Evolutionary conservation across 2,797 vertebrate genomes (phyloP).

Genomic region (Macropodus opercularis): DNA sequence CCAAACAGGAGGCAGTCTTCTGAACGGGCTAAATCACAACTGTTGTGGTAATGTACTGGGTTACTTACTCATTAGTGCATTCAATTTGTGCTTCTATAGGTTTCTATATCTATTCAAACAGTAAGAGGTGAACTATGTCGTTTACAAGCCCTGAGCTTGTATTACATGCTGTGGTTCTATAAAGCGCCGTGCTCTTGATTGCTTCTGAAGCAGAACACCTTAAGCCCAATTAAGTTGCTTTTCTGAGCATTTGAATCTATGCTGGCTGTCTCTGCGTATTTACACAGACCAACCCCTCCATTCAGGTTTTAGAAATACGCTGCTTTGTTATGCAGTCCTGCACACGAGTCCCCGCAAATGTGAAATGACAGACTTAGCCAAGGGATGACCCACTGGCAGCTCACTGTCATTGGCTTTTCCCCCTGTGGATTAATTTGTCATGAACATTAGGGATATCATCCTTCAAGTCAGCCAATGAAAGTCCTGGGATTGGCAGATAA

Average conservation of each 20-base stretch:
- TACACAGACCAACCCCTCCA: constrained; percentile 31
- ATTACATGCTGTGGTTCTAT: constrained; percentile 7
- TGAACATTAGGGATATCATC: constrained; percentile 87
- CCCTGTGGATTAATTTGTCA: constrained; percentile 87
- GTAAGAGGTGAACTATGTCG: background rate
- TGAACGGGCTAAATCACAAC: constrained; percentile 21
- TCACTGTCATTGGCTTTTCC: constrained; percentile 83
- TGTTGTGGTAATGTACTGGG: no score
- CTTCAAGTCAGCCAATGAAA: constrained; percentile 84
- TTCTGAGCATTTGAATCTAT: constrained; percentile 37
- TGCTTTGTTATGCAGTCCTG: constrained; percentile 71
- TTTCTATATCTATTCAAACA: no score
- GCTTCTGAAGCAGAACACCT: constrained; percentile 42
- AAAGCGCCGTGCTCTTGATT: constrained; percentile 30
- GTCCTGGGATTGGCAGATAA: constrained; percentile 81
- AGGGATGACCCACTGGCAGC: constrained; percentile 81
- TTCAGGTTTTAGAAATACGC: constrained; percentile 70
- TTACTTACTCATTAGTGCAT: no score
- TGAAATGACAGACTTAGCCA: constrained; percentile 83
- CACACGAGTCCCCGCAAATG: constrained; percentile 72
- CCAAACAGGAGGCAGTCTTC: constrained; percentile 5
- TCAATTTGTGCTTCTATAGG: no score
- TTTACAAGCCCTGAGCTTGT: constrained; percentile 2
- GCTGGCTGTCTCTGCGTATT: constrained; percentile 28
- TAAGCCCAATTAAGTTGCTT: constrained; percentile 54